phyloP scores from a whole-genome alignment of 2,888 invertebrate species.

The Trissonchulus latispiculum region DNA sequence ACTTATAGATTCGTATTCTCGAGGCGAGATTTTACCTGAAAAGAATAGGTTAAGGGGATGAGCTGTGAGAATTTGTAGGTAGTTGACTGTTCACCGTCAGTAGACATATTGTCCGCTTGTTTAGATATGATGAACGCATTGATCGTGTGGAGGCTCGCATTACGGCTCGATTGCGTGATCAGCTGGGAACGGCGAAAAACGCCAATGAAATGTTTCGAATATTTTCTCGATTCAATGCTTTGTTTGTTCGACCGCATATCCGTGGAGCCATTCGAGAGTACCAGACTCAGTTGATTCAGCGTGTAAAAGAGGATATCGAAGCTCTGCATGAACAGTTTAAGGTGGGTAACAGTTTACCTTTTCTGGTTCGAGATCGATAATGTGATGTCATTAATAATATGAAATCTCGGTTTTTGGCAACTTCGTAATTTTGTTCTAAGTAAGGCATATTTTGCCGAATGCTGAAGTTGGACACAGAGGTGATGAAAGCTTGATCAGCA shows the following conservation, averaged over 20 bases:
- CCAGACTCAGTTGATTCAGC: constrained; percentile 94
- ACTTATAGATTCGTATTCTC: no score
- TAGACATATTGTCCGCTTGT: constrained; percentile 10
- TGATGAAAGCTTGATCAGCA: not conserved
- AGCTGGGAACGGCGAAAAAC: constrained; percentile 94
- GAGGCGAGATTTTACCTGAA: no score
- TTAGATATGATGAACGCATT: constrained; percentile 81
- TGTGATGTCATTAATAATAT: no score
- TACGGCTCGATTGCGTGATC: constrained; percentile 90
- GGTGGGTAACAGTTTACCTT: constrained; percentile 54
- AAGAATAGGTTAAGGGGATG: no score
- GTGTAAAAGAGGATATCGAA: constrained; percentile 98
- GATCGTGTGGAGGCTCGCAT: constrained; percentile 96
- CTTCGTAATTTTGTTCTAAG: no score
- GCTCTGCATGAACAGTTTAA: constrained; percentile 95
- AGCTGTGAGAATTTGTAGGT: not conserved
- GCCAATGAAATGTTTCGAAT: constrained; percentile 99
- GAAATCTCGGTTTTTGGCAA: no score
- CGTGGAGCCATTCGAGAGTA: constrained; percentile 97
- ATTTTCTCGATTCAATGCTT: constrained; percentile 87
- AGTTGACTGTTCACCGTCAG: not conserved
- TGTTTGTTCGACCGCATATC: constrained; percentile 97
- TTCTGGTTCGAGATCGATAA: no score
- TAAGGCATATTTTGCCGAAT: no score
- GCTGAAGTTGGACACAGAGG: no score